Base-by-base conservation (phyloP, 2,797 vertebrate species). In the Urocyon cinereoargenteus region DNA sequence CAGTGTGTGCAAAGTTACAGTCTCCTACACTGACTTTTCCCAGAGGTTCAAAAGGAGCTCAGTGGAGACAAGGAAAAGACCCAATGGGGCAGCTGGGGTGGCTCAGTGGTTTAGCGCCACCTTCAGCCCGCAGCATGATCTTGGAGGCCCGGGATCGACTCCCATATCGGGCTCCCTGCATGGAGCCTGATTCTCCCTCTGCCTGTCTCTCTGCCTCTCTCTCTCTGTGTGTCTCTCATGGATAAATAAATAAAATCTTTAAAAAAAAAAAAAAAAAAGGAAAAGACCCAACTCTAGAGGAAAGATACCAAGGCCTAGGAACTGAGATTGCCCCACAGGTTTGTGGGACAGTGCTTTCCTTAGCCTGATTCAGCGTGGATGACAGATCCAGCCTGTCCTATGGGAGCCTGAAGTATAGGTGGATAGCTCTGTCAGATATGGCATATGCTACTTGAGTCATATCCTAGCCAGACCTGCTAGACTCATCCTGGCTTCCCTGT, bases 11-110 rank as follows among this genome's bases (percentile, higher is more conserved):
- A 40, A 59, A 34, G 28, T 78, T 77, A 49, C 21, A 90, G 83
- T 19, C 31, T 40, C 34, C 59, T 70, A 16, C 8, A n/a, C 13
- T 70, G 24, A 45, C 62, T 84, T 51, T 78, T 14, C 62, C 78
- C 51, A 66, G 9, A 85, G 68, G 31, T 77, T 90, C 45, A 36
- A 86, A 94, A 87, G 59, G 64, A 96, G 15, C 26, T 62, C 68
- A 26, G 5, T 62, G 45, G 92, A 84, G 92, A 94, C 26, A 79
- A 92, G 84, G 19, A 73, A 90, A 83, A 95, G 40, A 59, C 45
- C 40, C 40, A 45, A 8, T 45, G 40, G 40, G 40, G 40, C 40
- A 45, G 40, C 40, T 45, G 40, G 40, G 40, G 40, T 45, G 40
- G 40, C 40, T 45, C 40, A 45, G 40, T 45, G 40, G 40, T 45